phyloP scores from a whole-genome alignment of 2,113 vertebrate genomes.

The Raphicerus campestris region DNA sequence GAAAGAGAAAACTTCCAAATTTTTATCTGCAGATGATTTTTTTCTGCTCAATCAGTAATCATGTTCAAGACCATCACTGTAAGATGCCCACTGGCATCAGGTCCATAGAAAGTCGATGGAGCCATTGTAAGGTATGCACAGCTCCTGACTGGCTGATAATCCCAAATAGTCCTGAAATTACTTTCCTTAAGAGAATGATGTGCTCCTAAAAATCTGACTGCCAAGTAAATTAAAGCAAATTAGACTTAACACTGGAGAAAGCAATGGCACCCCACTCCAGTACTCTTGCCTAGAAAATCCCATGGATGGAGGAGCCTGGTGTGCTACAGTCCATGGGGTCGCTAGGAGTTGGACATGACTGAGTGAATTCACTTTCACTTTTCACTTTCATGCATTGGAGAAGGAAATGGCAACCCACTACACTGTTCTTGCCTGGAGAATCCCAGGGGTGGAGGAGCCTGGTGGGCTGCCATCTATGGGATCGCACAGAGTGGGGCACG shows the following conservation, averaged over 20 bases:
- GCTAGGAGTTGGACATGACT: rapidly evolving
- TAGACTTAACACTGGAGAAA: slow-evolving; percentile 23
- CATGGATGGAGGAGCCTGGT: too few relatives aligned
- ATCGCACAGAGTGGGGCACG: rapidly evolving
- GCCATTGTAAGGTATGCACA: not conserved
- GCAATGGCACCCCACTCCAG: too few relatives aligned
- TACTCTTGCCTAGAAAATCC: too few relatives aligned
- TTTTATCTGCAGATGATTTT: not conserved
- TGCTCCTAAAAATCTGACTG: slow-evolving; percentile 33
- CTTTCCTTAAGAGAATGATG: slow-evolving; percentile 41
- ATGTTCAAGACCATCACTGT: not conserved
- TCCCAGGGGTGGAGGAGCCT: too few relatives aligned
- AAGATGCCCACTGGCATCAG: not conserved
- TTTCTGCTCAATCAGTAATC: not conserved
- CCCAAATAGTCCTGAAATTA: slow-evolving; percentile 46
- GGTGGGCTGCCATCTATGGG: too few relatives aligned
- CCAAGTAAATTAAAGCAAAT: slow-evolving; percentile 56
- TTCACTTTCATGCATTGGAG: too few relatives aligned
- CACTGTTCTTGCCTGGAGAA: too few relatives aligned
- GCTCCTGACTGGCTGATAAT: slow-evolving; percentile 9
- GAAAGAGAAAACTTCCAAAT: not conserved
- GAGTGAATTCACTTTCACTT: too few relatives aligned
- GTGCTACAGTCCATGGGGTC: too few relatives aligned
- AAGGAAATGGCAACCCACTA: too few relatives aligned
- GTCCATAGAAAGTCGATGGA: not conserved